Evolutionary conservation across 2,797 vertebrate species (phyloP).

Genomic region (Sebastes melanostomus): DNA sequence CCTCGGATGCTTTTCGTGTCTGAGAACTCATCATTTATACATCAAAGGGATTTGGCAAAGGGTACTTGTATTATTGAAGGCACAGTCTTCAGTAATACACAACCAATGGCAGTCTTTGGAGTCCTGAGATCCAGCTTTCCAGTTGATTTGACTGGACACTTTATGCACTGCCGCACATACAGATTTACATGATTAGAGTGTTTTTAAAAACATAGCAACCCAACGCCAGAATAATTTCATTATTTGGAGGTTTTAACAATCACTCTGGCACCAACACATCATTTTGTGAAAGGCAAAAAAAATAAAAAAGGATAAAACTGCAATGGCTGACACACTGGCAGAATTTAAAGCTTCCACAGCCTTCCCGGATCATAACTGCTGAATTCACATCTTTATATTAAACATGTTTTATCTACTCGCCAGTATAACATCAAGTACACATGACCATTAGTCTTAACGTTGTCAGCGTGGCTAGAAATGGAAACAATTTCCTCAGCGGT

Average conservation of each 20-base stretch:
- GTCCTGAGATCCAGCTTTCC: slow-evolving; percentile 24
- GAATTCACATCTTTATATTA: not conserved
- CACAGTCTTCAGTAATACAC: slow-evolving; percentile 25
- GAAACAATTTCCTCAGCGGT: slow-evolving; percentile 52
- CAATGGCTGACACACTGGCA: not conserved
- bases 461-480: slow-evolving; percentile 24
- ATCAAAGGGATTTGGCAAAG: slow-evolving; percentile 56
- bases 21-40: slow-evolving; percentile 60
- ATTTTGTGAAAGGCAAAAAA: not conserved
- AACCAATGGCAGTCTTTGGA: slow-evolving; percentile 33
- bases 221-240: not conserved
- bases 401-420: not conserved
- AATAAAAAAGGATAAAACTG: not conserved
- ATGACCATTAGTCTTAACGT: slow-evolving; percentile 20
- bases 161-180: slow-evolving; percentile 11
- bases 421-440: slow-evolving; percentile 14
- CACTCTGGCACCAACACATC: not conserved
- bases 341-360: not conserved
- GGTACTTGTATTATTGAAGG: slow-evolving; percentile 55
- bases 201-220: not conserved
- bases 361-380: not conserved
- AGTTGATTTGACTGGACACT: slow-evolving; percentile 28
- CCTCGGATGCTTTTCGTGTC: slow-evolving; percentile 36
- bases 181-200: slow-evolving; percentile 11
- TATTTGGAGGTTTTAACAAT: not conserved